Conservation (phyloP, 2,888 invertebrate genomes). For the Maniola hyperantus region DNA sequence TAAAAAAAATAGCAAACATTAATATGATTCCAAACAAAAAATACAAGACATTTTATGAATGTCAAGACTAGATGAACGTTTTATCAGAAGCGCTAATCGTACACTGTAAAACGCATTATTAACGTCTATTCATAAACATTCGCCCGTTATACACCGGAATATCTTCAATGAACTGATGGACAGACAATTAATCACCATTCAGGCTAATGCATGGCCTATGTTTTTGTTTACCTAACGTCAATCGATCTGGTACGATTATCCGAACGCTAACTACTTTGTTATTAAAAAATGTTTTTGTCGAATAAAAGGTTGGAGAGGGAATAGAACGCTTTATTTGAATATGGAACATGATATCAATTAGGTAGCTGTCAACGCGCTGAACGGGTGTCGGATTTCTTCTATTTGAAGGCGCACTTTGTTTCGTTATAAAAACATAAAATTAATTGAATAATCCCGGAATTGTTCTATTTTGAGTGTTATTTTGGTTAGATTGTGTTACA, state of each 20-base stretch:
- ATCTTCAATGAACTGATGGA: constrained; percentile 55
- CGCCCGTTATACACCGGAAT: constrained; percentile 32
- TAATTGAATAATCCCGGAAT: constrained; percentile 24
- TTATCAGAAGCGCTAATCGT: constrained; percentile 11
- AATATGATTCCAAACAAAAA: too few relatives aligned
- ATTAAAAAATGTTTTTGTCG: constrained; percentile 34
- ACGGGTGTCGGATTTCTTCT: constrained; percentile 55
- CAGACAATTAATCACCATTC: constrained; percentile 60
- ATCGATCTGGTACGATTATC: constrained; percentile 37
- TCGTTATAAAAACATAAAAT: constrained; percentile 29
- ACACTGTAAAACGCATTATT: constrained; percentile 17
- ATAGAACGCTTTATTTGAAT: constrained; percentile 59
- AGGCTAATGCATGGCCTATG: constrained; percentile 65
- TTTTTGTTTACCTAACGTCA: constrained; percentile 68
- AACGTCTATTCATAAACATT: constrained; percentile 52
- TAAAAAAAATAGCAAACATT: too few relatives aligned
- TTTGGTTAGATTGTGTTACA: constrained; percentile 8
- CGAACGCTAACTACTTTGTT: constrained; percentile 33
- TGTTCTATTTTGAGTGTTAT: constrained; percentile 12
- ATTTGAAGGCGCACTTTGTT: constrained; percentile 49
- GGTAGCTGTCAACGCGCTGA: constrained; percentile 58
- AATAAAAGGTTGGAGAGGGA: constrained; percentile 41
- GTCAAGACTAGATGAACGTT: background rate
- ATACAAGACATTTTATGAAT: too few relatives aligned
- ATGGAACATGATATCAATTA: constrained; percentile 75